A percentile compares a stretch with the other conserved stretches of the same genome.
phyloP scores from a whole-genome alignment of 1,140 invertebrate genomes.

The Drosophila asahinai region DNA sequence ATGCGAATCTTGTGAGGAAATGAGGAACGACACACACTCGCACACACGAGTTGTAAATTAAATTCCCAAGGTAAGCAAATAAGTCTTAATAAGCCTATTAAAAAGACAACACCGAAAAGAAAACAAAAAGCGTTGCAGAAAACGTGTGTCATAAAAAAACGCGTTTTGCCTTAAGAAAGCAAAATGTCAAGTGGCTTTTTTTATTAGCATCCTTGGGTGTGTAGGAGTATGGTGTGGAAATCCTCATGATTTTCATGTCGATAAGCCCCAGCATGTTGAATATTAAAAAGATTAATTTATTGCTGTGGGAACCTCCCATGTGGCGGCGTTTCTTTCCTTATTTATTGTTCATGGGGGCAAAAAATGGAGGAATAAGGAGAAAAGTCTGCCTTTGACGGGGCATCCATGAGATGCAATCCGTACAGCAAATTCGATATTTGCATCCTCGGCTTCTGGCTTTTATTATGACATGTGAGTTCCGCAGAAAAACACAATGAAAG shows the following conservation, averaged over 20 bases:
- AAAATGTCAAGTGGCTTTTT: slow-evolving; percentile 62
- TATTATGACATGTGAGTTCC: slow-evolving; percentile 15
- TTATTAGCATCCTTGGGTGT: slow-evolving; percentile 42
- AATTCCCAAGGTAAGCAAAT: slow-evolving; percentile 76
- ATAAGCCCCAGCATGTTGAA: slow-evolving; percentile 49
- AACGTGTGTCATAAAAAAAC: slow-evolving; percentile 40
- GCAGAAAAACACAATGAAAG: slow-evolving; percentile 18
- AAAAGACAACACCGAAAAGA: slow-evolving; percentile 25
- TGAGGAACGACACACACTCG: neutral
- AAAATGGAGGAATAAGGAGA: neutral
- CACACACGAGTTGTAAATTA: slow-evolving; percentile 62
- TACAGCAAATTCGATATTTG: slow-evolving; percentile 19
- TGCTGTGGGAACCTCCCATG: slow-evolving; percentile 22
- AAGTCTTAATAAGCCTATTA: slow-evolving; percentile 71
- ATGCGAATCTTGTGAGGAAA: slow-evolving; percentile 26
- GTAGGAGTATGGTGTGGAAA: slow-evolving; percentile 13
- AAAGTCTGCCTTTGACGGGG: slow-evolving; percentile 14
- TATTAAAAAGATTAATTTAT: slow-evolving; percentile 59
- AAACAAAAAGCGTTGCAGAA: slow-evolving; percentile 9
- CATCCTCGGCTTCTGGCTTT: slow-evolving; percentile 27
- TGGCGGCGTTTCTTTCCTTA: slow-evolving; percentile 13
- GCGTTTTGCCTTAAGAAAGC: slow-evolving; percentile 39
- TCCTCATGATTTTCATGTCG: slow-evolving; percentile 45
- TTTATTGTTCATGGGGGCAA: slow-evolving; percentile 1
- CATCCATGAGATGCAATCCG: slow-evolving; percentile 29